Conservation (phyloP, 2,797 vertebrate species). For the Falco berigora region DNA sequence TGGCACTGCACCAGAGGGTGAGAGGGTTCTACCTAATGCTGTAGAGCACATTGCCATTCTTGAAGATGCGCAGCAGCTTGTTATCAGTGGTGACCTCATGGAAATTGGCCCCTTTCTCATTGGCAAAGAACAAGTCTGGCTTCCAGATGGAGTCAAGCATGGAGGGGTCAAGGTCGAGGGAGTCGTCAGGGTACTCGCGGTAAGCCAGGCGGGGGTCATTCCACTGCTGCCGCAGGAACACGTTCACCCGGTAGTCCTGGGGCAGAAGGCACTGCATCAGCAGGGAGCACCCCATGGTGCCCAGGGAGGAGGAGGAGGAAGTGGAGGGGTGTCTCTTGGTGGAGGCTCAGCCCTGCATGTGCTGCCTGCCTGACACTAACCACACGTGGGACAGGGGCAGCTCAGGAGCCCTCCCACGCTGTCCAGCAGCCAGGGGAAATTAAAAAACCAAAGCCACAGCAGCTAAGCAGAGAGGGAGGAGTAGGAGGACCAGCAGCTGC, state of each 20-base stretch:
- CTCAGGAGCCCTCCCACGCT: not conserved
- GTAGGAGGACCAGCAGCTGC: not conserved
- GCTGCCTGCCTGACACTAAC: not conserved
- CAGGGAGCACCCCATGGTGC: accelerated
- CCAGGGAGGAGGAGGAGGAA: not conserved
- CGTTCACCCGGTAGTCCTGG: constrained; percentile 91
- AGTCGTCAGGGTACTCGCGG: constrained; percentile 88
- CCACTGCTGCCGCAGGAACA: constrained; percentile 92
- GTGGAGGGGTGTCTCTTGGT: not conserved
- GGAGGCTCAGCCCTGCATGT: not conserved
- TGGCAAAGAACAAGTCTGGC: constrained; percentile 93
- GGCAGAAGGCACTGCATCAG: not conserved
- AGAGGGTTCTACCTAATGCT: constrained; percentile 83
- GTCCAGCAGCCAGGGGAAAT: not conserved
- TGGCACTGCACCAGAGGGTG: not conserved
- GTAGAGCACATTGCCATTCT: constrained; percentile 91
- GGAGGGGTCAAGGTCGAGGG: constrained; percentile 90
- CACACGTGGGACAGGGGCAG: not conserved
- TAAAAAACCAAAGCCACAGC: not conserved
- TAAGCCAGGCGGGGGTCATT: constrained; percentile 91
- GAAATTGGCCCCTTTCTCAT: constrained; percentile 93
- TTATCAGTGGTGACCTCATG: constrained; percentile 94
- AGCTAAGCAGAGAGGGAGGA: not conserved
- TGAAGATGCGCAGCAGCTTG: constrained; percentile 92
- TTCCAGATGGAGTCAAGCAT: constrained; percentile 98